Conservation (phyloP, 1,140 invertebrate species). For the Megalopta genalis region DNA sequence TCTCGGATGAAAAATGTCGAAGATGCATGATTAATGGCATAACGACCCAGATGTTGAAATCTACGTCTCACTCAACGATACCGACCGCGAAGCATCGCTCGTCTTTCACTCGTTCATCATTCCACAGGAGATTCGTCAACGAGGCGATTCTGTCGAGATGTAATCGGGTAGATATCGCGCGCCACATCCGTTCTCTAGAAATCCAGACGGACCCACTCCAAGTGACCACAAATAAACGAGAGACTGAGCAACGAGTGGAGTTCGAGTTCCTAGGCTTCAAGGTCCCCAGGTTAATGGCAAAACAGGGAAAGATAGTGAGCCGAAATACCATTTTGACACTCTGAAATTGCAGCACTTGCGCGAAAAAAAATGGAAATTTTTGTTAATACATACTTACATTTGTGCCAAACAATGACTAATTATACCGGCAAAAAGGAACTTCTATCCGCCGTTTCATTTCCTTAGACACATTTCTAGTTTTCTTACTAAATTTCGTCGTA, state of each 20-base stretch:
- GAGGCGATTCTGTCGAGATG: conserved; percentile 16
- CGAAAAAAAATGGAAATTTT: too few relatives aligned
- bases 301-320: too few relatives aligned
- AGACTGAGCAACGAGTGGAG: neutral
- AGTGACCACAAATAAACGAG: conserved; percentile 34
- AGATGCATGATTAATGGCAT: conserved; percentile 38
- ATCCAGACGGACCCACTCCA: conserved; percentile 36
- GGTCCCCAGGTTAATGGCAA: conserved; percentile 10
- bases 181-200: too few relatives aligned
- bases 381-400: too few relatives aligned
- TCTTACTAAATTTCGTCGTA: too few relatives aligned
- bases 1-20: neutral
- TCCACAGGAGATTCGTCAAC: conserved; percentile 18
- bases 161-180: too few relatives aligned
- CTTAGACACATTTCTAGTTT: too few relatives aligned
- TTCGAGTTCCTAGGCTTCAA: conserved; percentile 43
- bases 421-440: too few relatives aligned
- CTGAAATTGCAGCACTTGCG: too few relatives aligned
- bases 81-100: conserved; percentile 20
- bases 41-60: conserved; percentile 16
- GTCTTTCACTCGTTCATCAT: conserved; percentile 33
- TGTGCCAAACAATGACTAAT: too few relatives aligned
- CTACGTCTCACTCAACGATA: neutral
- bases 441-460: too few relatives aligned
- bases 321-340: too few relatives aligned